These are phyloP conservation scores for Batillaria attramentaria DNA, from an alignment of 1,140 invertebrate genomes.

Conservation along the genomic window DNA sequence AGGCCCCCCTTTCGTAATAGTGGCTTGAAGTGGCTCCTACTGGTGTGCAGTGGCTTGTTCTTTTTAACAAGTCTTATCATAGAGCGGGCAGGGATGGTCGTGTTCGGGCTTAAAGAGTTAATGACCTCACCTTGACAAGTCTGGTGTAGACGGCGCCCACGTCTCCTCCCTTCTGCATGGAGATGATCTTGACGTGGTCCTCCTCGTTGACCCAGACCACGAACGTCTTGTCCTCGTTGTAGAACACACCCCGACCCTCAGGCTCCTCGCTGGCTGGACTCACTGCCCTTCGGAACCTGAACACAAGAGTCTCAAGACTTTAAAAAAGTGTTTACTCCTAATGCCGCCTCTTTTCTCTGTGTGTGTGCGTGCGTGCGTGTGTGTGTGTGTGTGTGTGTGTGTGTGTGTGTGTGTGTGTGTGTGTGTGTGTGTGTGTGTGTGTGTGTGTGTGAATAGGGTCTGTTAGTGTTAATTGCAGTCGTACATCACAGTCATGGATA, in stretches of 20 bases:
- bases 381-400: background rate
- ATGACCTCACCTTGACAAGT: conserved; percentile 79
- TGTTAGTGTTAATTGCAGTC: too few relatives aligned
- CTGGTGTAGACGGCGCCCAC: conserved; percentile 86
- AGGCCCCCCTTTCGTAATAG: too few relatives aligned
- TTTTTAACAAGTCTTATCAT: too few relatives aligned
- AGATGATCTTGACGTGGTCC: conserved; percentile 96
- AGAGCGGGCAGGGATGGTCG: too few relatives aligned
- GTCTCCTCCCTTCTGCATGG: conserved; percentile 95
- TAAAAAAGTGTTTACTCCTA: background rate
- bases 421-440: background rate
- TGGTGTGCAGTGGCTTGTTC: too few relatives aligned
- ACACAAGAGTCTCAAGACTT: background rate
- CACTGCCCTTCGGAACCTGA: conserved; percentile 49
- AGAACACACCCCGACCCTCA: conserved; percentile 95
- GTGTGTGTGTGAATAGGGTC: too few relatives aligned
- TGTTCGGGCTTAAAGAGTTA: too few relatives aligned
- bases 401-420: background rate
- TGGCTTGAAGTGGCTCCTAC: too few relatives aligned
- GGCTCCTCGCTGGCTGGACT: conserved; percentile 91
- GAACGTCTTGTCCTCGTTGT: conserved; percentile 97
- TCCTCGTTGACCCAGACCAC: conserved; percentile 98
- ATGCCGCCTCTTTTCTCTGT: background rate
- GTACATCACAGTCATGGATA: too few relatives aligned
- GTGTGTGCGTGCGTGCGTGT: background rate